Base-by-base conservation (phyloP, 1,140 invertebrate species). In the Lepeophtheirus salmonis region DNA sequence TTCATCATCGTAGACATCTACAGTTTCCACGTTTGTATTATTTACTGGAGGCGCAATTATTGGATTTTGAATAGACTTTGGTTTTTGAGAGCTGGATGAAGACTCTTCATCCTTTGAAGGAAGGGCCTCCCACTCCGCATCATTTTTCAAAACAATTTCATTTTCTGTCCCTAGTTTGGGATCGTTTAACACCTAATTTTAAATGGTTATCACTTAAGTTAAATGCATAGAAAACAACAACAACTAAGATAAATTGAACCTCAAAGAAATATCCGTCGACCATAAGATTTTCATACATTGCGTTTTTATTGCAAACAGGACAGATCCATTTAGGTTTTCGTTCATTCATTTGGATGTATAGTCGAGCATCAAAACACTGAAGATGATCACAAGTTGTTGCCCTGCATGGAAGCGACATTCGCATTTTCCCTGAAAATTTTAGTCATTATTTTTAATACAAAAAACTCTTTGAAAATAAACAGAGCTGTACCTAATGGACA, bases 401-500 rank as follows among this genome's bases (percentile, higher is more conserved):
- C 25, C 78, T 68, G 64, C 71, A 72, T 3, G 78, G 78, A 20
- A 74, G 67, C 59, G 66, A 66, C 64, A 77, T 73, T 26, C 74
- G 65, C 64, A 73, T 74, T 65, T 75, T 76, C 26, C 74, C 72
- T 18, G 77, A 63, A 41, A n/a, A 10, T 52, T 18, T 52, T 4
- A 6, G 16, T 6, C 17, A 12, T 52, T 6, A 18, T 16, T 52
- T 52, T 52, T 21, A 6, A 6, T 6, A 52, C 16, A 21, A 52
- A 17, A 10, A 12, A 16, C 2, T 25, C 22, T 26, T 57, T 30
- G 26, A 26, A 24, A 48, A 2, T 57, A 13, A 6, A 10, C 21
- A 18, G n/a, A n/a, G n/a, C n/a, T 75, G 95, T 95, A 52, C 89
- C 89, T 30, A 97, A 72, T 30, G 92, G 85, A 76, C 89, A 91